phyloP scores from a whole-genome alignment of 2,888 invertebrate genomes.

The Mythimna impura region DNA sequence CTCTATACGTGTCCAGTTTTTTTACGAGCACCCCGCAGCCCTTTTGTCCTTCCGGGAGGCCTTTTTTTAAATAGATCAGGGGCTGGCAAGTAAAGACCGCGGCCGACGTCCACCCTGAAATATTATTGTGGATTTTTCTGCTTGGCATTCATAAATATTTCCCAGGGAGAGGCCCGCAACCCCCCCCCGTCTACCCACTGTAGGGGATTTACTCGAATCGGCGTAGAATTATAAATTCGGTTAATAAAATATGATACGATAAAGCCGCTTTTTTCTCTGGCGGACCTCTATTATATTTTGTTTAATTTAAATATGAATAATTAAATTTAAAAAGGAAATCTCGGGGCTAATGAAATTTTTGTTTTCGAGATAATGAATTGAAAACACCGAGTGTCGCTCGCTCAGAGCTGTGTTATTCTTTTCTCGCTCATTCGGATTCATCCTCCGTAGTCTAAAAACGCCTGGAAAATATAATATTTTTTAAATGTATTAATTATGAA shows the following conservation, averaged over 20 bases:
- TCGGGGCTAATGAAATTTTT: conserved; percentile 90
- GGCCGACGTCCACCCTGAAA: conserved; percentile 87
- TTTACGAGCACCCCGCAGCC: conserved; percentile 85
- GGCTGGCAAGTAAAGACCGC: conserved; percentile 88
- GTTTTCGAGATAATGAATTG: conserved; percentile 91
- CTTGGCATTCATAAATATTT: conserved; percentile 90
- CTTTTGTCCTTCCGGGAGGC: conserved; percentile 89
- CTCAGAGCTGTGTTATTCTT: conserved; percentile 85
- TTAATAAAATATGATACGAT: conserved; percentile 91
- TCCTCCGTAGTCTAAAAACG: conserved; percentile 80
- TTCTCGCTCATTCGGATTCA: conserved; percentile 88
- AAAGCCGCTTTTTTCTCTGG: conserved; percentile 84
- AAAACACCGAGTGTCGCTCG: conserved; percentile 87
- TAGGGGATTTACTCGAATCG: conserved; percentile 86
- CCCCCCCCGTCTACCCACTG: conserved; percentile 64
- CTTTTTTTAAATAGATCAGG: conserved; percentile 90
- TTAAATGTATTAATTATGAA: conserved; percentile 87
- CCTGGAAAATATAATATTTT: conserved; percentile 75
- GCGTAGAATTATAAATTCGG: conserved; percentile 90
- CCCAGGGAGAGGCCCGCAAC: conserved; percentile 73
- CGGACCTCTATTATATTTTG: conserved; percentile 90
- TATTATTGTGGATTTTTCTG: conserved; percentile 91
- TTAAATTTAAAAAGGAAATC: conserved; percentile 90
- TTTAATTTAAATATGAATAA: conserved; percentile 91
- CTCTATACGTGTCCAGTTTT: conserved; percentile 89